These are phyloP conservation scores for Himalopsyche kuldschensis DNA, from an alignment of 2,888 invertebrate species.

Conservation along the genomic window DNA sequence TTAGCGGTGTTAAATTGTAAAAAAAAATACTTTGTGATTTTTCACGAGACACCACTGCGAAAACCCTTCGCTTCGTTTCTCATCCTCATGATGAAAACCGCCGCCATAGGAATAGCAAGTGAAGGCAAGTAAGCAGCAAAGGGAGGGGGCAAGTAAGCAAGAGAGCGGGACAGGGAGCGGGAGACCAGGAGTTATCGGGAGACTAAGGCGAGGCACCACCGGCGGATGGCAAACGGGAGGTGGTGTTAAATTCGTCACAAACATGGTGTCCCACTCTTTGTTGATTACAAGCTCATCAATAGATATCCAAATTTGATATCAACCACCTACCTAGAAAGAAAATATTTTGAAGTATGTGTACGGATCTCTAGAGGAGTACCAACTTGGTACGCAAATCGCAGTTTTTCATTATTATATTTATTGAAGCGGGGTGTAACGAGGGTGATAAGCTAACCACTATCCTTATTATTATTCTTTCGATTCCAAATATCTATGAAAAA, in stretches of 20 bases:
- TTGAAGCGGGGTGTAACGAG: no score
- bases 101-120: slow-evolving; percentile 16
- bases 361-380: no score
- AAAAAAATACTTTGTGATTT: not conserved
- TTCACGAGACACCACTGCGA: slow-evolving; percentile 8
- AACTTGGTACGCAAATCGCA: no score
- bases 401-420: no score
- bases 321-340: no score
- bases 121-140: not conserved
- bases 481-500: no score
- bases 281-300: no score
- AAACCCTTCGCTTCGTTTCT: slow-evolving; percentile 13
- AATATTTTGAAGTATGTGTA: no score
- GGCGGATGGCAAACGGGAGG: not conserved
- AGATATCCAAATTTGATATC: no score
- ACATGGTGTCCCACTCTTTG: not conserved
- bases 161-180: not conserved
- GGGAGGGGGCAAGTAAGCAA: not conserved
- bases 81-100: slow-evolving; percentile 24
- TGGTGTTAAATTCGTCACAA: not conserved
- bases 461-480: no score
- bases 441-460: no score
- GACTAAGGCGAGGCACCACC: slow-evolving; percentile 6
- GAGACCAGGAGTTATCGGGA: not conserved
- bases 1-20: no score